phyloP scores from a whole-genome alignment of 2,888 invertebrate genomes.

The Toxonevra muliebris region DNA sequence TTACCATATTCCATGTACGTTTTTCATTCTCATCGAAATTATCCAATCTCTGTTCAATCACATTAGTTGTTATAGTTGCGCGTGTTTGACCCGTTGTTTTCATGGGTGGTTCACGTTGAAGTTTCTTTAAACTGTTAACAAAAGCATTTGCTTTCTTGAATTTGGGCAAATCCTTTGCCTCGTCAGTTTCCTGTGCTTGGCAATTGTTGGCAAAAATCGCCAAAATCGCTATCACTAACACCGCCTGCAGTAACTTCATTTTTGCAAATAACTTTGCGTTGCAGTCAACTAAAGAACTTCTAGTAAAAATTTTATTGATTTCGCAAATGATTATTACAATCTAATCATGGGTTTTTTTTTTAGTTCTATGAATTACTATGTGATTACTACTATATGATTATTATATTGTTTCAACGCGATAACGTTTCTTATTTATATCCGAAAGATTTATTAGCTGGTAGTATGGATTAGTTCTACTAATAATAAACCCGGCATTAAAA shows the following conservation, averaged over 20 bases:
- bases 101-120: constrained; percentile 35
- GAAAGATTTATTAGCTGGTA: too few species aligned
- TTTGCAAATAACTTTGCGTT: constrained; percentile 40
- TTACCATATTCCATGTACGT: constrained; percentile 68
- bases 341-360: too few species aligned
- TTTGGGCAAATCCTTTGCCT: constrained; percentile 5
- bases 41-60: constrained; percentile 70
- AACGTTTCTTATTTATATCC: too few species aligned
- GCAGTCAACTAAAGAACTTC: background rate
- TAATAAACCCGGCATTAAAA: too few species aligned
- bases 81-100: background rate
- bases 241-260: constrained; percentile 42
- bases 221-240: constrained; percentile 33
- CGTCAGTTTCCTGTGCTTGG: background rate
- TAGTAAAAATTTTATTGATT: constrained; percentile 1
- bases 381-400: background rate
- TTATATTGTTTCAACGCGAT: background rate
- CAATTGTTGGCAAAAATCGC: constrained; percentile 23
- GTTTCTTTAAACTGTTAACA: constrained; percentile 41
- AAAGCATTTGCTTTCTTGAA: constrained; percentile 35
- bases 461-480: too few species aligned
- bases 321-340: background rate
- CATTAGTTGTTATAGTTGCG: constrained; percentile 51
- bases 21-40: constrained; percentile 69
- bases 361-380: too few species aligned